Base-by-base conservation (phyloP, 2,113 vertebrate genomes). In the Camelus dromedarius region DNA sequence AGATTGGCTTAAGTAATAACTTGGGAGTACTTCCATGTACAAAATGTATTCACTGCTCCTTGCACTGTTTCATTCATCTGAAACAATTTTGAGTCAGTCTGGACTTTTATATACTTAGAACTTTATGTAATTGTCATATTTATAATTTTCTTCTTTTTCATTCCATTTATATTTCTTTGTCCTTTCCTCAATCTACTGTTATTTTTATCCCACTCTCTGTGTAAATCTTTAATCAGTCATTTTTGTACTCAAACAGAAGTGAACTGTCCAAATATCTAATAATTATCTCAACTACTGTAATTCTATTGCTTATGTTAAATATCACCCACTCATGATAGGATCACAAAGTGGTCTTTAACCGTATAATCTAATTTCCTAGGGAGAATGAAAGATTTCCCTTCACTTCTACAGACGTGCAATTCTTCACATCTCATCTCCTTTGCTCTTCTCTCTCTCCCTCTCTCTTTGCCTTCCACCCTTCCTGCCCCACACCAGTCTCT, bases 11-110 rank as follows among this genome's bases (percentile, higher is more conserved):
- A 54, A 96, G 14, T 87, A 67, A 76, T 42, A 91, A 91, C 35
- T 28, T 87, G 60, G 60, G n/a, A 82, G 46, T 58, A 62, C 18
- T 83, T 83, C 12, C 46, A 56, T 70, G 22, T 38, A 76, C 10
- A 82, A 95, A 86, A 56, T 76, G 18, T 91, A 10, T 54, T 81
- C 24, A 89, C 6, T 95, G 26, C 12, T 80, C 18, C 5, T 67
- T 48, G 54, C 56, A 62, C n/a, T 75, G 54, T 69, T 86, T 81
- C 64, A 69, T 84, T 95, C 42, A 70, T 93, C 87, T 87, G 26
- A 20, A 77, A 82, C 24, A 87, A 81, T 77, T 95, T 90, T 82
- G n/a, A 93, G 75, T 60, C 22, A 75, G 42, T 70, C 19, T 93
- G 15, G 8, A 86, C 32, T 93, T 95, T 52, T 38, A 82, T 80